These are phyloP conservation scores for Halotydeus destructor DNA, from an alignment of 1,140 invertebrate species.

Conservation along the genomic window DNA sequence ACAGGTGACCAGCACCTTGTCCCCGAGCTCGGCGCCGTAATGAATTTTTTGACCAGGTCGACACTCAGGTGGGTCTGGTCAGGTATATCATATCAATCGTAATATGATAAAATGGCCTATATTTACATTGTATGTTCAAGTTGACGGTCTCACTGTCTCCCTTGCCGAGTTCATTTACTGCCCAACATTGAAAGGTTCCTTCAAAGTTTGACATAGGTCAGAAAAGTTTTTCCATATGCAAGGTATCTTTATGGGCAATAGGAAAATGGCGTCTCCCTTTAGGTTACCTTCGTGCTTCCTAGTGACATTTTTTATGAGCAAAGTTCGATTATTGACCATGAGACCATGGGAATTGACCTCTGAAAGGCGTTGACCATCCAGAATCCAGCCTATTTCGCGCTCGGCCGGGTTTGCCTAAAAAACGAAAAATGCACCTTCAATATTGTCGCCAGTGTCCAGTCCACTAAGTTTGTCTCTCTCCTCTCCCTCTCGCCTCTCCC, in stretches of 20 bases:
- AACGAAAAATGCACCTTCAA: neutral
- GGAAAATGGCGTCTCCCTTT: no score
- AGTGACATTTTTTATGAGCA: slow-evolving; percentile 22
- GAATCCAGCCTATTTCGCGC: slow-evolving; percentile 58
- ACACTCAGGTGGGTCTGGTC: neutral
- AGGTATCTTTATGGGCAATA: no score
- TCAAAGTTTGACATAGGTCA: no score
- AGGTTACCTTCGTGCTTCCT: slow-evolving; percentile 21
- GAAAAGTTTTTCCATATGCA: no score
- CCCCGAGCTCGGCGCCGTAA: neutral
- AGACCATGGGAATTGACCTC: slow-evolving; percentile 35
- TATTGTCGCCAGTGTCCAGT: neutral
- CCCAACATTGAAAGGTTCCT: slow-evolving; percentile 68
- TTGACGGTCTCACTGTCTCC: slow-evolving; percentile 58
- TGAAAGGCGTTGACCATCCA: slow-evolving; percentile 31
- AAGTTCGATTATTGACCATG: slow-evolving; percentile 49
- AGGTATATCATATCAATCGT: neutral
- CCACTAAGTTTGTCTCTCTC: neutral
- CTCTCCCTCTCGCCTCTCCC: no score
- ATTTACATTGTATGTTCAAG: slow-evolving; percentile 45
- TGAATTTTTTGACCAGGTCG: neutral
- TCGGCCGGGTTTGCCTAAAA: slow-evolving; percentile 59
- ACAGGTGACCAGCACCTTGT: slow-evolving; percentile 1
- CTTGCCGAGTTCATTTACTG: slow-evolving; percentile 66
- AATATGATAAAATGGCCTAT: neutral